phyloP scores from a whole-genome alignment of 2,797 vertebrate species.

The Mus caroli region DNA sequence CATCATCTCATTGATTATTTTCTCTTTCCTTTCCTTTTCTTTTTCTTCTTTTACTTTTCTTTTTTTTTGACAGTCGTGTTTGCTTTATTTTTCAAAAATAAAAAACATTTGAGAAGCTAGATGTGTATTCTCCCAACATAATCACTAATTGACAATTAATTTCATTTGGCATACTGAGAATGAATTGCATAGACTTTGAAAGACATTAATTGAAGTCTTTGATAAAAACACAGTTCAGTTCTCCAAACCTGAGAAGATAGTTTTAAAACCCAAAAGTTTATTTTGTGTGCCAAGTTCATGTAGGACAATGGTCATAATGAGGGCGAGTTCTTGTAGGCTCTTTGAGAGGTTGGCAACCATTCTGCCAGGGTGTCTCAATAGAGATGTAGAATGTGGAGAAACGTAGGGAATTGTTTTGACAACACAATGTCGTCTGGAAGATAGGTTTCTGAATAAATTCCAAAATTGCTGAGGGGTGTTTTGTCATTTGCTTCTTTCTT shows the following conservation, averaged over 20 bases:
- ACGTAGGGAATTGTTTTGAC: slow-evolving; percentile 66
- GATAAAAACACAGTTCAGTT: slow-evolving; percentile 31
- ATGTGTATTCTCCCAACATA: not conserved
- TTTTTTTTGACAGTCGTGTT: not conserved
- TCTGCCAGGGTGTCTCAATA: not conserved
- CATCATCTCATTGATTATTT: not conserved
- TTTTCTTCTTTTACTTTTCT: not conserved
- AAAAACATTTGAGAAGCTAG: not conserved
- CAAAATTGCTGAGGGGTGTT: slow-evolving; percentile 60
- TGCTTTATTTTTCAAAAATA: not conserved
- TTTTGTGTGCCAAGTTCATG: not conserved
- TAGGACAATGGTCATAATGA: not conserved
- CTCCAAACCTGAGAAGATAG: not conserved
- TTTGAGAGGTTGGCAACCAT: not conserved
- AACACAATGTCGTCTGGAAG: slow-evolving; percentile 38
- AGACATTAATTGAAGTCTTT: not conserved
- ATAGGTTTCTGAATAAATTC: slow-evolving; percentile 73
- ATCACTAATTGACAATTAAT: not conserved
- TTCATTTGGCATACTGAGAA: not conserved
- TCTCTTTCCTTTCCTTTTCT: no score
- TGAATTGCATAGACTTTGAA: not conserved
- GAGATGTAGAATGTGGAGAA: slow-evolving; percentile 51
- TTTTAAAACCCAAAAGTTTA: not conserved
- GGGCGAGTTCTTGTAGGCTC: not conserved
- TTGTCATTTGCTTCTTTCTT: slow-evolving; percentile 67